Evolutionary conservation across 2,113 vertebrate genomes (phyloP).

Genomic region (Pomatorhinus ruficollis): DNA sequence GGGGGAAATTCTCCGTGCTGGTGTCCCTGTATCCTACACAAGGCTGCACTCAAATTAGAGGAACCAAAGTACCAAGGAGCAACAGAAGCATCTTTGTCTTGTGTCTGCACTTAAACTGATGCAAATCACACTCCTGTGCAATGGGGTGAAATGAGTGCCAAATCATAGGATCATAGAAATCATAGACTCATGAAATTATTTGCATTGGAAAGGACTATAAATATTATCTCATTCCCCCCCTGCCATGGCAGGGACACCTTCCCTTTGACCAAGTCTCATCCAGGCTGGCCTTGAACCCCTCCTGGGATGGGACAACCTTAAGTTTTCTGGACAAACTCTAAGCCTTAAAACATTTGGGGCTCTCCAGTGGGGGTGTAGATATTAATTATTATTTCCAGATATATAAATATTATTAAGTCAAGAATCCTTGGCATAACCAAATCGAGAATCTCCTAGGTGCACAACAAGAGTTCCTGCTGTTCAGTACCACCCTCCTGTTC

Average conservation of each 20-base stretch:
- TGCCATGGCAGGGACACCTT: background rate
- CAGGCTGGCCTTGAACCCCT: background rate
- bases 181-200: background rate
- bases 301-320: background rate
- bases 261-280: background rate
- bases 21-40: background rate
- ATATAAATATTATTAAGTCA: background rate
- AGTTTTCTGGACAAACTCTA: background rate
- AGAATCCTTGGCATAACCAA: background rate
- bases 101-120: background rate
- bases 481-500: background rate
- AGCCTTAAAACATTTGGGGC: background rate
- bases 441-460: background rate
- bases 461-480: background rate
- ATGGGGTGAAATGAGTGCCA: background rate
- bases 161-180: background rate
- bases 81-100: background rate
- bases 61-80: background rate
- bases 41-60: background rate
- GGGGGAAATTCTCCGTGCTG: background rate
- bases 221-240: accelerated
- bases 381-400: background rate
- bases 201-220: background rate
- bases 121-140: background rate
- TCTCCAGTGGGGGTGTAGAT: background rate